Base-by-base conservation (phyloP, 1,140 invertebrate genomes). In the Calliopsis andreniformis region DNA sequence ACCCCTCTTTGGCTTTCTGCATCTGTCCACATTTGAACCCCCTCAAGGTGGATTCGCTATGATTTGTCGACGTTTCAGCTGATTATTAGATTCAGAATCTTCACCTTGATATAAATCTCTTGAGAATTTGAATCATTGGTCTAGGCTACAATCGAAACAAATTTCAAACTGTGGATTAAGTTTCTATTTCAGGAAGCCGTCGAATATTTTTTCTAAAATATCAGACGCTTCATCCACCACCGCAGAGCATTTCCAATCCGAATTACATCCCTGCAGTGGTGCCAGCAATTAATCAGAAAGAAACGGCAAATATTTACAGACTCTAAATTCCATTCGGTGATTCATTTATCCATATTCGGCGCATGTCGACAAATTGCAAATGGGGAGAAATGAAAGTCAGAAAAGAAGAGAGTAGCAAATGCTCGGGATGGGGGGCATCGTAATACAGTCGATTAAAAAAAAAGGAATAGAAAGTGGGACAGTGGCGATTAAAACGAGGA, bases 1-100 rank as follows among this genome's bases (percentile, higher is more conserved):
- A 69, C 61, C 68, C 63, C 32, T 39, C 35, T n/a, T 55, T 10
- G 55, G 43, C 75, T 71, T 56, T 63, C 75, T 63, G 47, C 75
- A 56, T 77, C 76, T 72, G 67, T 77, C 59, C 49, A 32, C 3
- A 10, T 39, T 39, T 39, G 4, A 39, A 20, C 42, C n/a, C 42
- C 70, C 62, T 63, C 32, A 25, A 51, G 43, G 43, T 49, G 55
- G 18, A 53, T 53, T 23, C n/a, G 16, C 6, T 8, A 56, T 23
- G 39, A 28, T 1, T 30, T n/a, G 49, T 18, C 43, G 18, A 25
- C 30, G 47, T 18, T 51, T 25, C 12, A 16, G 45, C 12, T 20
- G 45, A 49, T 64, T n/a, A 49, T n/a, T n/a, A n/a, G n/a, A n/a
- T n/a, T n/a, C n/a, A n/a, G n/a, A n/a, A n/a, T n/a, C n/a, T n/a